Evolutionary conservation across 1,140 invertebrate species (phyloP), one percentile per base, ranked within the genome.

Genomic region (Meloidogyne exigua): DNA sequence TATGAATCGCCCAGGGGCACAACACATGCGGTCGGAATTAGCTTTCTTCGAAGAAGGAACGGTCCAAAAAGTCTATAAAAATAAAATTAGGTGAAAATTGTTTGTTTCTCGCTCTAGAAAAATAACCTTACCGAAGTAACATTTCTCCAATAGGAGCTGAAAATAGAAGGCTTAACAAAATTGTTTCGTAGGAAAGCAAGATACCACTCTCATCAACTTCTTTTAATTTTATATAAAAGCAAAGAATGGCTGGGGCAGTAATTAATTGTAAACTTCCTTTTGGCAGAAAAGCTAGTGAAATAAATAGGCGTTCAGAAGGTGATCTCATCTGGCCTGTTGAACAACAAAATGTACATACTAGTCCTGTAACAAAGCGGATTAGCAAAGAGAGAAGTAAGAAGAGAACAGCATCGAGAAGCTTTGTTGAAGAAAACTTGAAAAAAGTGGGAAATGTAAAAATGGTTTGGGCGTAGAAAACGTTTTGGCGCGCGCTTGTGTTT

Each of bases 191-290:
- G 15, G 80, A 77, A 25, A 78, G 77, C 18, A 83, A 68, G 49
- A 74, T 66, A 12, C 63, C 49, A 64, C 68, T 75, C 28, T 66
- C 76, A 64, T 72, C 66, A 26, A 63, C 49, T 13, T 65, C 25
- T 21, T 18, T 72, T 23, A 11, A 15, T 69, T n/a, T 72, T 5
- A 39, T 39, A n/a, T 21, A 26, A 28, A 72, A 62, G 15, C 70
- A 32, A 21, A 75, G 11, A 72, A 44, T 77, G 18, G 32, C 23
- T 25, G 49, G 63, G 63, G 32, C 21, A 32, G 23, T 66, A 32
- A 42, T 28, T 68, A 70, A 83, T 64, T 83, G 83, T 28, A 85
- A 68, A n/a, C 81, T 83, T 26, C 84, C 83, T 75, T 83, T 83
- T n/a, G 82, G 82, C 18, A 83, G 39, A 42, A 82, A 75, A 42